Percentiles rank a stretch among this genome's conserved stretches.
These are phyloP conservation scores for Mus minutoides DNA, from an alignment of 2,797 vertebrate species.

Conservation along the genomic window DNA sequence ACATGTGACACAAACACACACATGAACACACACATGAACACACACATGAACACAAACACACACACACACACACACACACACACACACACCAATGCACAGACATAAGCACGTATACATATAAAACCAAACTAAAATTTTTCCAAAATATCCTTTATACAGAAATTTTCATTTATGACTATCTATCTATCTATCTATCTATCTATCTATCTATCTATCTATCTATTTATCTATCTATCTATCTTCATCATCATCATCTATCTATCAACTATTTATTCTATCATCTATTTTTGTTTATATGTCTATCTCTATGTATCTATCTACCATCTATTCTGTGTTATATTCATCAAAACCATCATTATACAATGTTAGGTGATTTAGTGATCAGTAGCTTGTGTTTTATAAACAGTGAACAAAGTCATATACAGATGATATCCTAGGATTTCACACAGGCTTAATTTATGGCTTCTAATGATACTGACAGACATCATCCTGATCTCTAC, in stretches of 20 bases:
- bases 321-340: neutral
- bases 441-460: neutral
- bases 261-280: neutral
- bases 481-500: neutral
- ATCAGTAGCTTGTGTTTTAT: conserved; percentile 15
- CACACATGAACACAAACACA: neutral
- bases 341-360: neutral
- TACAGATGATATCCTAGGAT: neutral
- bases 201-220: neutral
- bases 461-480: neutral
- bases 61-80: neutral
- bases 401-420: conserved; percentile 12
- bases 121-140: neutral
- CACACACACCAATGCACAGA: neutral
- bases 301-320: neutral
- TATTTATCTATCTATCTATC: neutral
- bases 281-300: neutral
- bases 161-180: neutral
- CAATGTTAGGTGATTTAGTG: neutral
- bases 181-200: neutral
- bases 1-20: neutral
- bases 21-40: neutral
- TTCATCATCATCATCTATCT: too few species aligned
- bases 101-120: neutral
- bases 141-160: neutral